phyloP scores from a whole-genome alignment of 2,888 invertebrate genomes.

The Synanthedon tipuliformis region DNA sequence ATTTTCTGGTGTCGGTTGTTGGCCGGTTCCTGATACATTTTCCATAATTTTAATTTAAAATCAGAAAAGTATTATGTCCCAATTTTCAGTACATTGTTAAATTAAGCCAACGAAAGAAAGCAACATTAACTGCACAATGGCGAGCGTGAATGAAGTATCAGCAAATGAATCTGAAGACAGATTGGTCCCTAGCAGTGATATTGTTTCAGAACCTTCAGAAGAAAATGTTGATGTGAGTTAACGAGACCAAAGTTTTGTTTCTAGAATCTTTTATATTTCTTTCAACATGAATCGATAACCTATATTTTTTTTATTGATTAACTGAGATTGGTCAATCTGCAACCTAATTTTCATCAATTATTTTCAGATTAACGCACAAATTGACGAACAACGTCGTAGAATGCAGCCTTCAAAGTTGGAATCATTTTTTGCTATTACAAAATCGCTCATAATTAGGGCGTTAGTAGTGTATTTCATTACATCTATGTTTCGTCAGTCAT shows the following conservation, averaged over 20 bases:
- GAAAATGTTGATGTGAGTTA: slow-evolving; percentile 42
- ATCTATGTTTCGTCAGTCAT: slow-evolving; percentile 84
- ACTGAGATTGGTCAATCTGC: not conserved
- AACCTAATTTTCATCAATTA: slow-evolving; percentile 4
- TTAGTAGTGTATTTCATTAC: slow-evolving; percentile 94
- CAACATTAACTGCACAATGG: slow-evolving; percentile 10
- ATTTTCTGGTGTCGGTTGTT: too few species aligned
- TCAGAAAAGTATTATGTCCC: too few species aligned
- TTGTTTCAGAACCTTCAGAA: slow-evolving; percentile 21
- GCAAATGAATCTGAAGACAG: slow-evolving; percentile 25
- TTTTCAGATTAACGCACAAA: slow-evolving; percentile 58
- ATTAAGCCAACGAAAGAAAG: too few species aligned
- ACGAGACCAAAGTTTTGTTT: not conserved
- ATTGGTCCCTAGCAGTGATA: slow-evolving; percentile 24
- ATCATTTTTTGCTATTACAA: slow-evolving; percentile 85
- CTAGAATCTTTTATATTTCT: not conserved
- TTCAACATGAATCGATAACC: not conserved
- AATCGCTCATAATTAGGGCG: slow-evolving; percentile 88
- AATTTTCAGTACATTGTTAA: too few species aligned
- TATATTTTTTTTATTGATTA: slow-evolving; percentile 1
- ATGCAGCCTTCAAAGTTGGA: slow-evolving; percentile 77
- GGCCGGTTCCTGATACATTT: too few species aligned
- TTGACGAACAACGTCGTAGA: slow-evolving; percentile 49
- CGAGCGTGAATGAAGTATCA: slow-evolving; percentile 20
- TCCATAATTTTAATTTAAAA: too few species aligned